phyloP scores from a whole-genome alignment of 30 jellyfish, hydroid and myxozoan species.

The Haliclystus octoradiatus region DNA sequence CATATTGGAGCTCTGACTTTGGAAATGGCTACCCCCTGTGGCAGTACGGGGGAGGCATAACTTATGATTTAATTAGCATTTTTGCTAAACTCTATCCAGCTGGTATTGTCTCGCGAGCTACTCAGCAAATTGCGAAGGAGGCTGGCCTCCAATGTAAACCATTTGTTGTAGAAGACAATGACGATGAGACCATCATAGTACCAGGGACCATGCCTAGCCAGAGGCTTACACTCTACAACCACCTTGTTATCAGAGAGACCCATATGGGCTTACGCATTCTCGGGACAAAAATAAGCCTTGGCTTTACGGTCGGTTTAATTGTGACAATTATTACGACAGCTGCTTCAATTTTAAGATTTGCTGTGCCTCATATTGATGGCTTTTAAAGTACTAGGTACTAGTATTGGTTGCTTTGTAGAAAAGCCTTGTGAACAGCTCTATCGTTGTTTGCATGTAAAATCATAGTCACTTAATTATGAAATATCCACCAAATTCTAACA shows the following conservation, averaged over 20 bases:
- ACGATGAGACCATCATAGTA: neutral
- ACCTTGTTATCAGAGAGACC: constrained; percentile 31
- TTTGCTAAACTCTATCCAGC: constrained; percentile 68
- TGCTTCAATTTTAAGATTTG: constrained; percentile 42
- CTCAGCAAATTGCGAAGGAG: constrained; percentile 29
- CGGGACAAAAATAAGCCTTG: constrained; percentile 52
- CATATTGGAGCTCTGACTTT: constrained; percentile 51
- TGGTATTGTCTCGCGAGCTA: constrained; percentile 44
- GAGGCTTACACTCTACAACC: constrained; percentile 42
- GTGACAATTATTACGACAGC: constrained; percentile 48
- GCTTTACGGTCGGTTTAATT: constrained; percentile 55
- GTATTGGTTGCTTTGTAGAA: no score
- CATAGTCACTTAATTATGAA: no score
- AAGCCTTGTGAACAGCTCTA: no score
- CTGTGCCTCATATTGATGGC: constrained; percentile 4
- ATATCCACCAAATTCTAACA: no score
- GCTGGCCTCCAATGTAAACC: constrained; percentile 50
- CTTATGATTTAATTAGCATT: constrained; percentile 51
- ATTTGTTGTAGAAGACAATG: neutral
- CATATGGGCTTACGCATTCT: constrained; percentile 46
- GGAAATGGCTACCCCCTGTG: constrained; percentile 33
- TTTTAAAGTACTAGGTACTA: neutral
- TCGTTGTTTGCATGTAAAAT: no score
- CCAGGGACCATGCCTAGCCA: constrained; percentile 39
- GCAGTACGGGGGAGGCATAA: constrained; percentile 53